These are phyloP conservation scores for Coccyzus lansbergi DNA, from an alignment of 2,797 vertebrate genomes.

Conservation along the genomic window DNA sequence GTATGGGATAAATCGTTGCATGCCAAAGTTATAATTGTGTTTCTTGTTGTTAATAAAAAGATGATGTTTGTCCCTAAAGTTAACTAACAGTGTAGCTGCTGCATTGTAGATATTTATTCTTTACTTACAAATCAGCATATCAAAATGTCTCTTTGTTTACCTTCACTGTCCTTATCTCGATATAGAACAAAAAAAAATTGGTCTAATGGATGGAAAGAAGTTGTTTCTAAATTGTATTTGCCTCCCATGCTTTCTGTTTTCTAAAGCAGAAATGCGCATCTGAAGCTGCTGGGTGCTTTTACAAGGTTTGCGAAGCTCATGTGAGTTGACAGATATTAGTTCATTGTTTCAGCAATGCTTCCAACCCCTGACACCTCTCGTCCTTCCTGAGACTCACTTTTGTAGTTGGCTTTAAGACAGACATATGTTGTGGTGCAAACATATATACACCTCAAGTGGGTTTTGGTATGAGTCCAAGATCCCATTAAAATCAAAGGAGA, in stretches of 20 bases:
- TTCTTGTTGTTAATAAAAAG: conserved; percentile 39
- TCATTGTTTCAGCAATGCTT: neutral
- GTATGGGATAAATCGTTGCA: conserved; percentile 19
- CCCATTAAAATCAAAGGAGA: neutral
- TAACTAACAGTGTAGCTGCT: conserved; percentile 30
- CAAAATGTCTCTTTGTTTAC: neutral
- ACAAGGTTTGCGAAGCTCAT: neutral
- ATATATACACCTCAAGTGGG: neutral
- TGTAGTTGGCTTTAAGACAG: neutral
- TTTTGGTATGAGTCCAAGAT: neutral
- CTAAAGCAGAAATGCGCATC: neutral
- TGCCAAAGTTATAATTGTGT: conserved; percentile 44
- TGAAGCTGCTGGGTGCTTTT: neutral
- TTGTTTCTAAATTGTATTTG: neutral
- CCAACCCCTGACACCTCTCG: neutral
- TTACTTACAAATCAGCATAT: neutral
- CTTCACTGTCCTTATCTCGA: neutral
- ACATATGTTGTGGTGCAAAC: fast-evolving
- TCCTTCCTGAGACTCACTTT: fast-evolving
- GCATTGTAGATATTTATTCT: neutral
- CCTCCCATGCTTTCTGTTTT: neutral
- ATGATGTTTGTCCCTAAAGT: conserved; percentile 26
- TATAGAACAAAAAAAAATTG: neutral
- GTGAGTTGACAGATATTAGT: neutral
- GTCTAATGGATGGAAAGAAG: neutral